A percentile compares a stretch with the other conserved stretches of the same genome.
Evolutionary conservation across 1,140 invertebrate genomes (phyloP).

Genomic region (Ephestia elutella): DNA sequence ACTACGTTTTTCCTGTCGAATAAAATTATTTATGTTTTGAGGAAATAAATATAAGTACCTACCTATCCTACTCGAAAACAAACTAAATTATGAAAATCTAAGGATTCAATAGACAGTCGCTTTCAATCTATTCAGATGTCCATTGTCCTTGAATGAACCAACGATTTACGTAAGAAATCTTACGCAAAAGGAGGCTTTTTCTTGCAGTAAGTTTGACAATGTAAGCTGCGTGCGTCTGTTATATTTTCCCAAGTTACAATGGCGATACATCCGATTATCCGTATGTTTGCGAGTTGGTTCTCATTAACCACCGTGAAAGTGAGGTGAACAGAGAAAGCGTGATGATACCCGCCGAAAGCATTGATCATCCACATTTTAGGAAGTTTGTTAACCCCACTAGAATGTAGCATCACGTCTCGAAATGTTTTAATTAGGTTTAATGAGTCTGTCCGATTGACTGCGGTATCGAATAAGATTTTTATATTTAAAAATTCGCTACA

Average conservation of each 20-base stretch:
- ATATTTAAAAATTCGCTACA: too few relatives aligned
- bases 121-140: too few relatives aligned
- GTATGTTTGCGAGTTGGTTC: slow-evolving; percentile 41
- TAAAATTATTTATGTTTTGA: too few relatives aligned
- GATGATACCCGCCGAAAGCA: slow-evolving; percentile 38
- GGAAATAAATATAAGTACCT: too few relatives aligned
- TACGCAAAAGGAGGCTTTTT: too few relatives aligned
- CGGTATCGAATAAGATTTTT: neutral
- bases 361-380: slow-evolving; percentile 30
- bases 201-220: neutral
- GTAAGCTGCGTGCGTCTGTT: neutral
- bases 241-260: slow-evolving; percentile 26
- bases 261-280: slow-evolving; percentile 32
- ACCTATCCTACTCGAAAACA: too few relatives aligned
- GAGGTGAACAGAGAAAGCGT: slow-evolving; percentile 58
- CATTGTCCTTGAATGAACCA: too few relatives aligned
- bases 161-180: too few relatives aligned
- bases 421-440: slow-evolving; percentile 6
- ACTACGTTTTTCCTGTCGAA: too few relatives aligned
- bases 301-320: slow-evolving; percentile 54
- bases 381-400: slow-evolving; percentile 16
- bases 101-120: too few relatives aligned
- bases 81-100: too few relatives aligned
- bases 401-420: slow-evolving; percentile 4
- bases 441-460: neutral